Evolutionary conservation across 1,140 invertebrate species (phyloP), one percentile per base, ranked within the genome.

Genomic region (Ceratosolen solmsi): DNA sequence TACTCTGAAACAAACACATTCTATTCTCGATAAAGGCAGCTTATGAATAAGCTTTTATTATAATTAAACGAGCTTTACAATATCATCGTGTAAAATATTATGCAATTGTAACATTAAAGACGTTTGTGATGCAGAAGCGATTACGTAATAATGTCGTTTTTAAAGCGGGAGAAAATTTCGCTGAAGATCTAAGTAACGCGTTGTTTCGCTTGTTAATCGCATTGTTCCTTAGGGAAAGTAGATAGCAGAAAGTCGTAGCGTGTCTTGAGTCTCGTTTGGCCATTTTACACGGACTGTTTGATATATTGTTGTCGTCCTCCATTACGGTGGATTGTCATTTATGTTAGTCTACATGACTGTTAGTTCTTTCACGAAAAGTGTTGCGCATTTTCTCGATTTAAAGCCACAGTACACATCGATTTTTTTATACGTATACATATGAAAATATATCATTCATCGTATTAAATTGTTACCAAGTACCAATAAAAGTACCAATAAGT

Each of bases 221-320:
- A 7, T 68, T 65, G 72, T 81, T 68, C 33, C 74, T 71, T 76
- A 82, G 49, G 46, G 56, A 74, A 58, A 65, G 68, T 68, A 41
- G 79, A 73, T 68, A 27, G 72, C 58, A 82, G 27, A 76, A 68
- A 63, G 73, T 84, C 80, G 71, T 76, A 75, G 63, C 80, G 54
- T 49, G 33, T 79, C 49, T 79, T 74, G 27, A 79, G 60, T 80
- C 82, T 79, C 63, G 56, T 79, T 70, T 79, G 49, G 72, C 70
- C 38, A 78, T 30, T 46, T 38, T 51, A 58, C 30, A 36, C 15
- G 15, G 46, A 78, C 33, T 74, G 17, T 72, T 83, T 60, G 54
- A 13, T 8, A 46, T 46, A 46, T 13, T 54, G 3, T 54, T 54
- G 3, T 54, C 11, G 17, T 54, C 11, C 20, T 54, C 20, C 51